These are phyloP conservation scores for Ciconia boyciana DNA, from an alignment of 2,113 vertebrate genomes.

Conservation along the genomic window DNA sequence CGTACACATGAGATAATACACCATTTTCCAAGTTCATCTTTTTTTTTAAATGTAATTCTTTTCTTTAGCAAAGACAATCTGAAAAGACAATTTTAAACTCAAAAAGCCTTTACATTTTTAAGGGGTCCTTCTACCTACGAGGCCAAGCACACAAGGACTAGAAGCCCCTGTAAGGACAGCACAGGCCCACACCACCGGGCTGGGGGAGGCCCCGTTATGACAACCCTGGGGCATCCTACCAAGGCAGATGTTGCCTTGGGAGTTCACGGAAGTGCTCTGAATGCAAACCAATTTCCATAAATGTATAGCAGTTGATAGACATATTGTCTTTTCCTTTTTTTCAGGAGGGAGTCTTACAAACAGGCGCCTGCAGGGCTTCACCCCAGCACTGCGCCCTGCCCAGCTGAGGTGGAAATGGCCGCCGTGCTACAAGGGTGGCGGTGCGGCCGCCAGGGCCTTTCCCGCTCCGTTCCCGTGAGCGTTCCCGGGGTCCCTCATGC, in stretches of 20 bases:
- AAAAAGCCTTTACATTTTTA: neutral
- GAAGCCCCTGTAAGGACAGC: neutral
- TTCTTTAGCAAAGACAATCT: neutral
- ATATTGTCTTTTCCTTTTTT: neutral
- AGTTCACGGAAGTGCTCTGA: too few species aligned
- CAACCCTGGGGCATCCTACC: neutral
- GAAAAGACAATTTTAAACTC: neutral
- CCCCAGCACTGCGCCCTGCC: neutral
- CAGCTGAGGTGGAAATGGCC: neutral
- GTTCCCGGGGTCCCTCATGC: too few species aligned
- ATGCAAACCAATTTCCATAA: accelerated
- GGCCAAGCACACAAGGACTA: accelerated
- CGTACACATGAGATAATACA: neutral
- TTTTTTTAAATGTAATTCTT: neutral
- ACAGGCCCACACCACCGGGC: neutral
- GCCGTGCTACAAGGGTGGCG: too few species aligned
- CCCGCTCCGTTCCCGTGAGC: neutral
- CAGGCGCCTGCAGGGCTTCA: neutral
- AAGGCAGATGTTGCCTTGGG: accelerated
- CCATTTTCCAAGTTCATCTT: neutral
- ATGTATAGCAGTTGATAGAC: accelerated
- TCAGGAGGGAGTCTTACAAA: neutral
- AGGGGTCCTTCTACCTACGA: too few species aligned
- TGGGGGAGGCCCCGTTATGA: accelerated
- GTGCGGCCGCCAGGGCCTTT: neutral